These are phyloP conservation scores for Solea senegalensis DNA, from an alignment of 2,113 vertebrate species.

Conservation along the genomic window DNA sequence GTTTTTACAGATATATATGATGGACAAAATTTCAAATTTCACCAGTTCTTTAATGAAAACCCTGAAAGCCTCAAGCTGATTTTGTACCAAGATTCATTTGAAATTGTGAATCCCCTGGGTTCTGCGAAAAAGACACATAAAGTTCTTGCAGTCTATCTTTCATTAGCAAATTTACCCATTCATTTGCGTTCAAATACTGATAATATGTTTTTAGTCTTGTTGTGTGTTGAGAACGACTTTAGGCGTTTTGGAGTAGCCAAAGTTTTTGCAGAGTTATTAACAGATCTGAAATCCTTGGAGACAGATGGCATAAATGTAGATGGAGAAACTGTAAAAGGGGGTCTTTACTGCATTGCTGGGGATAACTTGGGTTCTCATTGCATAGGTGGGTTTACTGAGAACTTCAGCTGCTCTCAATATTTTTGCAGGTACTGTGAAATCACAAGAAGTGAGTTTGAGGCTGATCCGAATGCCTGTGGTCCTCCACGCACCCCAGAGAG, in stretches of 20 bases:
- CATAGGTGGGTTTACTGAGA: constrained; percentile 8
- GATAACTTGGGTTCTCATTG: constrained; percentile 8
- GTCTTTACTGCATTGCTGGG: background rate
- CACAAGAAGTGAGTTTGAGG: constrained; percentile 12
- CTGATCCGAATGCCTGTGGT: constrained; percentile 21
- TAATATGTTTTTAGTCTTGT: constrained; percentile 1
- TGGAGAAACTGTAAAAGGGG: constrained; percentile 15
- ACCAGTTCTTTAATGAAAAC: too few relatives aligned
- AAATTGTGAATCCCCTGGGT: too few relatives aligned
- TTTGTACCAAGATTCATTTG: too few relatives aligned
- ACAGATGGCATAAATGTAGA: constrained; percentile 4
- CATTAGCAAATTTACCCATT: too few relatives aligned
- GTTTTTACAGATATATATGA: too few relatives aligned
- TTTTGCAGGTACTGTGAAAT: constrained; percentile 36
- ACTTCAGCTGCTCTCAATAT: constrained; percentile 3
- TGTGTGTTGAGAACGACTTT: constrained; percentile 9
- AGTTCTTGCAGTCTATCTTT: too few relatives aligned
- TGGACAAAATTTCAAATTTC: too few relatives aligned
- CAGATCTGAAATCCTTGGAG: background rate
- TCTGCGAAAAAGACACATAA: too few relatives aligned
- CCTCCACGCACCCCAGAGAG: constrained; percentile 7
- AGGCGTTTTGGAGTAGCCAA: constrained; percentile 11
- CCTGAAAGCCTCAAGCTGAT: too few relatives aligned
- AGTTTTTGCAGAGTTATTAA: constrained; percentile 23
- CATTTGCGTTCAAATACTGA: constrained; percentile 1